phyloP scores from a whole-genome alignment of 2,113 vertebrate species.

The Festucalex cinctus region DNA sequence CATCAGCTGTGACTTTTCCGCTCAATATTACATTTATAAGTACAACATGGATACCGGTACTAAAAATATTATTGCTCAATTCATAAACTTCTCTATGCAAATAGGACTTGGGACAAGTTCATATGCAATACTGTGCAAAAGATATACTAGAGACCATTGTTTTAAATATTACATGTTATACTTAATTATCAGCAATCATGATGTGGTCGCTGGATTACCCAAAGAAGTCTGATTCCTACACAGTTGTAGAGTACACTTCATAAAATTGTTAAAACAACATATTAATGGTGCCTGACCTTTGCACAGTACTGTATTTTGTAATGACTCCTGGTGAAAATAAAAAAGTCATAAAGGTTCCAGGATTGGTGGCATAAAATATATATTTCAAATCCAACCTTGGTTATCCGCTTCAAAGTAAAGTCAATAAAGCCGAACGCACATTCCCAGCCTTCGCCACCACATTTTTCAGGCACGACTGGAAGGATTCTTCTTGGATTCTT shows the following conservation, averaged over 20 bases:
- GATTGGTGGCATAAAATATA: background rate
- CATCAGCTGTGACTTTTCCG: constrained; percentile 7
- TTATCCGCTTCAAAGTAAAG: background rate
- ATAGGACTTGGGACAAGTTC: constrained; percentile 29
- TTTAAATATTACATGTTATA: no score
- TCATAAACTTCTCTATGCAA: constrained; percentile 32
- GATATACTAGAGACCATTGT: background rate
- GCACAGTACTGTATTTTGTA: background rate
- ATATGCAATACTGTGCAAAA: background rate
- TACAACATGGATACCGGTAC: constrained; percentile 13
- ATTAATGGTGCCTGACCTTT: background rate
- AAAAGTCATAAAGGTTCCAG: background rate
- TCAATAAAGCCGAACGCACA: background rate
- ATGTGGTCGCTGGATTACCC: no score
- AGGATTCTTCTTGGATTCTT: no score
- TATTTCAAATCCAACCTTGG: background rate
- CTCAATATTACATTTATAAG: constrained; percentile 10
- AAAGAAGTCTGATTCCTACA: no score
- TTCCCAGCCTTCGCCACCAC: background rate
- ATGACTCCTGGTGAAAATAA: background rate
- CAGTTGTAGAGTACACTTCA: background rate
- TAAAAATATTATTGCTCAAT: constrained; percentile 66
- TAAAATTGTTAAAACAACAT: background rate
- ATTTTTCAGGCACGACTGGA: no score
- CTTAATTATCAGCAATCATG: no score